Base-by-base conservation (phyloP, 2,113 vertebrate species). In the Protomyctophum bolini region DNA sequence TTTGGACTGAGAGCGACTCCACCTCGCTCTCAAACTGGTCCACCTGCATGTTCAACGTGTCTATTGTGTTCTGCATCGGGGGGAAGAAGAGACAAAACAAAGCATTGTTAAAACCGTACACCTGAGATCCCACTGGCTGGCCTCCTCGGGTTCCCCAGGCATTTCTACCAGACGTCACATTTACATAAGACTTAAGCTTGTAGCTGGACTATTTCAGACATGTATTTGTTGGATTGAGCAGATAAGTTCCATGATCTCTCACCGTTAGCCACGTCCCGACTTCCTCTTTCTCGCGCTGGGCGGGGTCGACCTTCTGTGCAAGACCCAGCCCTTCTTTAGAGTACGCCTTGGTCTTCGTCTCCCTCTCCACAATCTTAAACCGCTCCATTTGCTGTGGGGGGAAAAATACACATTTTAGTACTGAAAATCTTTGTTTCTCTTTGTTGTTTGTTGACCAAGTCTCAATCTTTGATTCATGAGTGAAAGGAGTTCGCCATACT, bases 11-110 rank as follows among this genome's bases (percentile, higher is more conserved):
- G 8, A 98, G 92, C 0, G 95, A 96, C 86, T 98, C 96, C 85
- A 96, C 95, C 46, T 97, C 96, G 1, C 96, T 97, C 89, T 98
- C 96, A 8, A 95, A 98, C 91, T 96, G 95, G 89, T 98, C 96
- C 92, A 98, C 96, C 90, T 97, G 95, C 96, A 97, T 97, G 92
- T 98, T 98, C 50, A 98, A 78, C 0, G 92, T 94, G 92, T 97
- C 95, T 48, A 97, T 97, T 15, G 94, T 96, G 21, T 93, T 94
- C 96, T 97, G 56, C 33, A 28, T 14, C 41, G 14, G 28, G 41
- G 6, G 67, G 10, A 68, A 0, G 6, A 48, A 50, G 49, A 8
- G 4, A 33, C 50, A 48, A 10, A 5, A 10, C 46, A 8, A 15
- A 4, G 41, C 12, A 7, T 9, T 7, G 8, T 14, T 8, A 51